Percentiles rank a stretch among this genome's conserved stretches.
These are phyloP conservation scores for Phymanthus crucifer DNA, from an alignment of 92 coral and sea anemone species.

Conservation along the genomic window DNA sequence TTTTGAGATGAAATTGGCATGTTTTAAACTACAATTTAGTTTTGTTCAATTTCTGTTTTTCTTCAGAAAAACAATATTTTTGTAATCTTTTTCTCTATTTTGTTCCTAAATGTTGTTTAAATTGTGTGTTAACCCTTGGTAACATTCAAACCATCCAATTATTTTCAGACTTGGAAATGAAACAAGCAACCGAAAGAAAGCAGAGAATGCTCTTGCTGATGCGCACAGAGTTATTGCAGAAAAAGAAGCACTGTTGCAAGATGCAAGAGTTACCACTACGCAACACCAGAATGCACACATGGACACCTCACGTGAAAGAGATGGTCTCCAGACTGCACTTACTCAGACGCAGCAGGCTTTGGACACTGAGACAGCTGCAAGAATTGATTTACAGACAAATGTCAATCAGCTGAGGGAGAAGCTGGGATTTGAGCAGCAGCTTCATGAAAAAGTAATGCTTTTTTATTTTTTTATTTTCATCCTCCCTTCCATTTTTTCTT, in stretches of 20 bases:
- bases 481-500: no score
- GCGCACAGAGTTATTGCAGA: constrained; percentile 91
- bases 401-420: constrained; percentile 87
- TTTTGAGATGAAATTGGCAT: no score
- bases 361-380: constrained; percentile 82
- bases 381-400: constrained; percentile 75
- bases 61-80: not conserved
- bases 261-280: constrained; percentile 87
- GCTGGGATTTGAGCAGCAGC: constrained; percentile 76
- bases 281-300: constrained; percentile 95
- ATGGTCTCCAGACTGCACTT: constrained; percentile 69
- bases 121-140: no score
- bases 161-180: constrained; percentile 57
- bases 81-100: no score
- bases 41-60: not conserved
- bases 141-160: no score
- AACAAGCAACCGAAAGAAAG: constrained; percentile 71
- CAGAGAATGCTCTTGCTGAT: constrained; percentile 91
- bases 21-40: no score
- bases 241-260: constrained; percentile 85
- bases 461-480: no score
- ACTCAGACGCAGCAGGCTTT: constrained; percentile 90
- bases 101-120: not conserved
- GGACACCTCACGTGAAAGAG: constrained; percentile 91
- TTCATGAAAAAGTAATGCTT: constrained; percentile 82